A percentile compares a stretch with the other conserved stretches of the same genome.
phyloP scores from a whole-genome alignment of 2,113 vertebrate species.

The Onychorhynchus coronatus region DNA sequence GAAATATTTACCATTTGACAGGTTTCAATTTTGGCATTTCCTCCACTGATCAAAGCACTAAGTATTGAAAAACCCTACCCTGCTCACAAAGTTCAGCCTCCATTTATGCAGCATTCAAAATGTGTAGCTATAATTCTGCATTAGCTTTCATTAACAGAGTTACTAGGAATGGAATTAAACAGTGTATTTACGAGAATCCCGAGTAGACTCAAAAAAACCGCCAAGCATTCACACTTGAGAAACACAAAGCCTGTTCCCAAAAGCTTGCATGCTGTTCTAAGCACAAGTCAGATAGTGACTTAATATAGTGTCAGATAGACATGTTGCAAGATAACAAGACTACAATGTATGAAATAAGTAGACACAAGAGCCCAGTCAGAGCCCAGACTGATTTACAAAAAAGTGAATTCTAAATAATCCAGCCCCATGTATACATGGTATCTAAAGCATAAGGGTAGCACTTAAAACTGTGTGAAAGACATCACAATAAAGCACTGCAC shows the following conservation, averaged over 20 bases:
- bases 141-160: not conserved
- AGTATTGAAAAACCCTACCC: not conserved
- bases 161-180: not conserved
- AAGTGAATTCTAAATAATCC: rapidly evolving
- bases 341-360: not conserved
- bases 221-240: not conserved
- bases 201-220: not conserved
- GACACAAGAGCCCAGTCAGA: not conserved
- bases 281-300: not conserved
- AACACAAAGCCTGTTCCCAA: not conserved
- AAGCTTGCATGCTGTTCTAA: rapidly evolving
- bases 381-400: not conserved
- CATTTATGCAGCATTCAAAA: not conserved
- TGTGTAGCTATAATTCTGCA: not conserved
- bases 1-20: not conserved
- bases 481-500: too few species aligned
- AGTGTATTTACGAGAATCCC: not conserved
- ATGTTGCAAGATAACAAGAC: not conserved
- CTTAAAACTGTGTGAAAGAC: not conserved
- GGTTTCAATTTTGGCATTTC: not conserved
- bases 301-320: too few species aligned
- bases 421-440: too few species aligned
- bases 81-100: not conserved
- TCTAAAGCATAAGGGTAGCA: not conserved
- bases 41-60: not conserved